Evolutionary conservation across 2,888 invertebrate genomes (phyloP), one percentile per base, ranked within the genome.

Genomic region (Tachina fera): DNA sequence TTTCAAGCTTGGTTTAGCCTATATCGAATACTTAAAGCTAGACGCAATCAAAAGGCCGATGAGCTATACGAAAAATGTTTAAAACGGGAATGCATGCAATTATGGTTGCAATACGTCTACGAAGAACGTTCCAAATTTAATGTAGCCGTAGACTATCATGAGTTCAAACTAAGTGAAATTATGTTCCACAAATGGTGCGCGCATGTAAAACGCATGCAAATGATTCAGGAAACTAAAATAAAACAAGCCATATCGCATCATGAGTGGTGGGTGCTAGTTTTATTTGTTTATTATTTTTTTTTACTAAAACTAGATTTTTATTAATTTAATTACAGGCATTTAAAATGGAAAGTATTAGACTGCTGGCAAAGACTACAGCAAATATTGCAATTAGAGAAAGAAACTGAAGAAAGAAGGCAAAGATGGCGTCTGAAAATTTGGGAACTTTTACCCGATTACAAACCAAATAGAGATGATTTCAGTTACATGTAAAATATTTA

Each of bases 121-220:
- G 75, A 89, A 51, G 90, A 92, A 72, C 90, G 89, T 53, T 92
- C 94, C 87, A 95, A 95, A 90, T 93, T 93, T 89, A 95, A 96
- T 93, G 96, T 96, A 1, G 96, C 97, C 4, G 94, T 94, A 77
- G 96, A 97, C 91, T 95, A 95, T 91, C 94, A 95, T 88, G 96
- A 96, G 84, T 93, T 96, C 78, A 95, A 94, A 87, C 89, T 95
- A n/a, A 93, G 93, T 63, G 94, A 94, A 70, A 89, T 93, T 58
- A 93, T 93, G 67, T 94, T 95, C 70, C 92, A 92, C 49, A 92
- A 92, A 80, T 95, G 95, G 93, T 91, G 92, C 3, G 90, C 92
- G 61, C 93, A 93, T 22, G 91, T 93, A 0, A 90, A 92, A 9
- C 89, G 94, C 39, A 89, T 93, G 51, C 94, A 93, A 88, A 90